Evolutionary conservation across 2,888 invertebrate genomes (phyloP), one percentile per base, ranked within the genome.

Genomic region (Epistrophella euchroma): DNA sequence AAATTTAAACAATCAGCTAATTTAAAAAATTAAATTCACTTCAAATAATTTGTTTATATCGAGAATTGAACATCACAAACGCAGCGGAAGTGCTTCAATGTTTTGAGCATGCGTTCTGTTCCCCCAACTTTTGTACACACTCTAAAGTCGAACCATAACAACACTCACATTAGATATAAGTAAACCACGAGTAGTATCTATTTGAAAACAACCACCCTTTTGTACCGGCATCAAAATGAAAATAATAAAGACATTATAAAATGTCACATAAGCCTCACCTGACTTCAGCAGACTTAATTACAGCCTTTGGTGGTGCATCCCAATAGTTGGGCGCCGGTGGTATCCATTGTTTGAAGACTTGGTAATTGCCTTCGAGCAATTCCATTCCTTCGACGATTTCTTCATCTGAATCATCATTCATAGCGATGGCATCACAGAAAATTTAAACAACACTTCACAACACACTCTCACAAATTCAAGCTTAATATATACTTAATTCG

Each of bases 241-340:
- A 7, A 17, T 22, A 32, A 28, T 60, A 52, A 68, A 11, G 37
- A 52, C 52, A 52, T 37, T 25, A 52, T 66, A 32, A 10, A 64
- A 64, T 35, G 47, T 50, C 47, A 50, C 43, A 62, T 25, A 15
- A 7, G 50, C 45, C 84, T 90, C 90, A 92, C 92, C 92, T 92
- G 88, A 92, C 92, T 91, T 91, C 91, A 15, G 92, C 92, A 28
- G 91, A 91, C 78, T 92, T 92, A 84, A 92, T 92, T 81, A 92
- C 90, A 83, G 91, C 92, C 87, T 92, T 92, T 56, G 92, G 92
- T 32, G 92, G 92, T 43, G 92, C 92, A 90, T 92, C 91, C 92
- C 92, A 92, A 89, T 91, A 92, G 88, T 91, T 91, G 40, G 92
- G 92, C 11, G 92, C 92, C 71, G 92, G 92, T 73, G 92, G 92